A percentile compares a stretch with the other conserved stretches of the same genome.
These are phyloP conservation scores for Rhyacichthys aspro DNA, from an alignment of 2,797 vertebrate genomes.

Conservation along the genomic window DNA sequence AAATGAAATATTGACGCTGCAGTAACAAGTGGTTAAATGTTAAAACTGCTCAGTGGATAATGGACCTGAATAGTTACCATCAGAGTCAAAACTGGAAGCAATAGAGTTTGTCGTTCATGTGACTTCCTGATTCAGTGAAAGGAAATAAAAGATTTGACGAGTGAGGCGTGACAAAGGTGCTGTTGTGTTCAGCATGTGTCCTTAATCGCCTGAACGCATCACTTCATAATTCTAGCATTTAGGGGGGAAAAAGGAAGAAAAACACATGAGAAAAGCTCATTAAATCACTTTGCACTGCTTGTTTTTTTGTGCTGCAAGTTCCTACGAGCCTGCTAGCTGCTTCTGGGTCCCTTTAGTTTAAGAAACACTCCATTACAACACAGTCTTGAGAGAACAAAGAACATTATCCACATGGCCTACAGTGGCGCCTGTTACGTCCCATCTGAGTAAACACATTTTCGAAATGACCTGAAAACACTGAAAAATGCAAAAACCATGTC, in stretches of 20 bases:
- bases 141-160: conserved; percentile 6
- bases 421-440: conserved; percentile 7
- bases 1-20: no score
- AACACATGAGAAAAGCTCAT: neutral
- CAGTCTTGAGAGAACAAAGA: neutral
- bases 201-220: conserved; percentile 1
- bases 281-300: neutral
- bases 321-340: neutral
- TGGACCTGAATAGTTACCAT: no score
- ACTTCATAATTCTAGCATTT: neutral
- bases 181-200: conserved; percentile 4
- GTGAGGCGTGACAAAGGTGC: neutral
- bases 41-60: no score
- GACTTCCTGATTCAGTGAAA: neutral
- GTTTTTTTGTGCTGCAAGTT: neutral
- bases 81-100: no score
- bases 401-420: conserved; percentile 4
- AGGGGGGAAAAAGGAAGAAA: neutral
- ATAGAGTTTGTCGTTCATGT: conserved; percentile 4
- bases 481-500: conserved; percentile 10
- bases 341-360: neutral
- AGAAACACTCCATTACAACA: neutral
- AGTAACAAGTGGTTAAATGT: no score
- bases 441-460: conserved; percentile 15
- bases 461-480: conserved; percentile 18